A percentile compares a stretch with the other conserved stretches of the same genome.
Conservation (phyloP, 2,113 vertebrate species). For the Penelope pileata region DNA sequence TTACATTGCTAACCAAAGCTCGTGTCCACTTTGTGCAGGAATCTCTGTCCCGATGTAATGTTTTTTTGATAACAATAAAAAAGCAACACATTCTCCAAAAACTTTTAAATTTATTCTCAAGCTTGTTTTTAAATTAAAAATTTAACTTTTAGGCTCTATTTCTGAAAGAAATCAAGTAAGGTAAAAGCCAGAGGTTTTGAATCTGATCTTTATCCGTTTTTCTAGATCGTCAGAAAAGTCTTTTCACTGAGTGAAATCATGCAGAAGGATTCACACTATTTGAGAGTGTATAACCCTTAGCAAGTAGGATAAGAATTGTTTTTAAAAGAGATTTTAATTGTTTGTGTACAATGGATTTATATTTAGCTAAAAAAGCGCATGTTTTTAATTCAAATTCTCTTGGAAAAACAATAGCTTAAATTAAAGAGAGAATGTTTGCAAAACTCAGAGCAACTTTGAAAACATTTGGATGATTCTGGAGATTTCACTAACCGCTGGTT, state of each 20-base stretch:
- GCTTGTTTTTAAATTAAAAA: neutral
- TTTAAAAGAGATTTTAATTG: slow-evolving; percentile 34
- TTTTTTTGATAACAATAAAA: neutral
- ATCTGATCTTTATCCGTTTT: neutral
- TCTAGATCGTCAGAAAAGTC: neutral
- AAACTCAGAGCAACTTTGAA: neutral
- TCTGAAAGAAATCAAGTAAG: neutral
- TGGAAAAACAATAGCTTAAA: slow-evolving; percentile 48
- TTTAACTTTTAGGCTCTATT: neutral
- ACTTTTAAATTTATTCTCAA: neutral
- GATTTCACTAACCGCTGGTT: neutral
- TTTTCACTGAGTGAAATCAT: neutral
- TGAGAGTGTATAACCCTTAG: neutral
- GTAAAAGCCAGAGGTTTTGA: neutral
- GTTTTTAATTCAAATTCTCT: slow-evolving; percentile 28
- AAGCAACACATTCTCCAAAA: neutral
- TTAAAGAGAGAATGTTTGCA: slow-evolving; percentile 39
- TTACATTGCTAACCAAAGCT: neutral
- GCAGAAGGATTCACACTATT: neutral
- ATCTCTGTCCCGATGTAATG: neutral
- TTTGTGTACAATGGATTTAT: slow-evolving; percentile 57
- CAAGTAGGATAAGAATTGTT: neutral
- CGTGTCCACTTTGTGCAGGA: rapidly evolving
- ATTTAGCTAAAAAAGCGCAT: slow-evolving; percentile 46
- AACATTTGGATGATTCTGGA: neutral